Evolutionary conservation across 2,113 vertebrate genomes (phyloP), one percentile per base, ranked within the genome.

Genomic region (Chlorodrepanis virens): DNA sequence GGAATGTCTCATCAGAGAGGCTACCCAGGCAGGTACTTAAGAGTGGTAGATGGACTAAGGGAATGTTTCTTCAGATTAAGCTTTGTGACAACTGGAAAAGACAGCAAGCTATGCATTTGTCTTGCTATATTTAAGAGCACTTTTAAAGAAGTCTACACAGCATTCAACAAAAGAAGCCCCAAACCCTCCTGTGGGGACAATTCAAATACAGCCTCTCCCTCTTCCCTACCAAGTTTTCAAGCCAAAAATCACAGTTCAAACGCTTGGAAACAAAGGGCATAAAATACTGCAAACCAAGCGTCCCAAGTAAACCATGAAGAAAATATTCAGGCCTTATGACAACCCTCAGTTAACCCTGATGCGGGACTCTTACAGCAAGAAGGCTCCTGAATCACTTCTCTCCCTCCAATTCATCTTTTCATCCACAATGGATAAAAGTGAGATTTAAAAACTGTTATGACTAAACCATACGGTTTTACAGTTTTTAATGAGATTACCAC

Each of bases 101-200:
- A 75, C 53, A 84, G 40, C 60, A 90, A 79, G 17, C 31, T 33
- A 53, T 33, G 9, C 40, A 69, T 39, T 49, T 50, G 24, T 31
- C 68, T 74, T 45, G 18, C 25, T 45, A 5, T 29, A 80, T 57
- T 88, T 74, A 53, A 44, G 31, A 80, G 5, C 17, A 53, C 8
- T 42, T 75, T 6, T 8, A 23, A 74, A 85, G 35, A 39, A 65
- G 56, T 42, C 53, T 19, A 52, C 8, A 53, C 11, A 59, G 49
- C 9, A 61, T 28, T 25, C 16, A 79, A 61, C 18, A 59, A 57
- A 70, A 42, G 9, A 64, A 54, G 19, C 7, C 42, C 37, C 33
- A 8, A 4, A 15, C 4, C 11, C 5, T 2, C 0, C 12, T 2
- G 1, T 14, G 18, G 20, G 31, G 24, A 42, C 27, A 39, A 31